Percentiles rank a stretch among this genome's conserved stretches.
phyloP scores from a whole-genome alignment of 2,797 vertebrate species.

The Coilia nasus region DNA sequence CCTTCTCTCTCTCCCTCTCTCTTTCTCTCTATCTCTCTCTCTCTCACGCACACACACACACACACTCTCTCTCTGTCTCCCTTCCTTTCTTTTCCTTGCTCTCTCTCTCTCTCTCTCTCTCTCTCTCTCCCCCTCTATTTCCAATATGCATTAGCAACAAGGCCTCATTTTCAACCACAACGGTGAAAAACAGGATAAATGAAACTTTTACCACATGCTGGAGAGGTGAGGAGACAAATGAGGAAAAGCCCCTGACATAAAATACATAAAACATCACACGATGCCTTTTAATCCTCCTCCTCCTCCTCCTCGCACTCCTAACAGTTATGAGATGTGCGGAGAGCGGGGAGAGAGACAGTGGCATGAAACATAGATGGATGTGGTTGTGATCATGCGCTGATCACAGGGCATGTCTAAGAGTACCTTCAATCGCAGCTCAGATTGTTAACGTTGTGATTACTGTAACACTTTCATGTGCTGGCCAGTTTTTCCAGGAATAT shows the following conservation, averaged over 20 bases:
- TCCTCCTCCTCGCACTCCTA: neutral
- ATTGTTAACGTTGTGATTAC: neutral
- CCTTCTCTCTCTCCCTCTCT: neutral
- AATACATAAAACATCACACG: conserved; percentile 22
- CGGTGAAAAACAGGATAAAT: neutral
- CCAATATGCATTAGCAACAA: neutral
- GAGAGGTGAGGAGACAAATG: neutral
- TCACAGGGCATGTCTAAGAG: neutral
- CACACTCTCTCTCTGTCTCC: neutral
- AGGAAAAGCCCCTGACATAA: neutral
- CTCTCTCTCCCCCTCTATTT: neutral
- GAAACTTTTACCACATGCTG: neutral
- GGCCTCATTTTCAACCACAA: conserved; percentile 12
- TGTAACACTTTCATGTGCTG: neutral
- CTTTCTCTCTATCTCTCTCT: neutral
- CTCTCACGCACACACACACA: neutral
- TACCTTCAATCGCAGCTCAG: neutral
- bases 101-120: neutral
- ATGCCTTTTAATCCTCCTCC: too few relatives aligned
- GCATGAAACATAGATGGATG: conserved; percentile 10
- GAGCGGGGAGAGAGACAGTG: neutral
- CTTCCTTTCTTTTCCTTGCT: too few relatives aligned
- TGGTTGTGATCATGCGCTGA: conserved; percentile 9
- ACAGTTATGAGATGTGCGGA: neutral
- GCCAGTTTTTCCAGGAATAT: neutral